Conservation (phyloP, 53 echinoderm and acorn worm species). For the Astropecten irregularis region DNA sequence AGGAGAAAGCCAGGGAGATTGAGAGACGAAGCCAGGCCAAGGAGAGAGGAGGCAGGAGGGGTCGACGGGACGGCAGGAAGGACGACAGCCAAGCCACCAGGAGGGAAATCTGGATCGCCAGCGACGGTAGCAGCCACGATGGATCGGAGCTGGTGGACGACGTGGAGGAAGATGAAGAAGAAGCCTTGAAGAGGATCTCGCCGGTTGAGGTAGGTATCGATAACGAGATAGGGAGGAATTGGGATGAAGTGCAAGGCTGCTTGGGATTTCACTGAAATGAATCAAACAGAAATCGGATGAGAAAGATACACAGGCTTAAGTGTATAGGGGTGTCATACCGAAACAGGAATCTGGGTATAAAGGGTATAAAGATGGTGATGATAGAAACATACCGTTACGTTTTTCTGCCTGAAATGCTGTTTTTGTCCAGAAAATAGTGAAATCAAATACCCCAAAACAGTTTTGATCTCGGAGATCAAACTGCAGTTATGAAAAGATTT, state of each 20-base stretch:
- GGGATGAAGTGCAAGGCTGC: background rate
- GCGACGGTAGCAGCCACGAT: conserved; percentile 76
- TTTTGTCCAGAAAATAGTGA: too few species aligned
- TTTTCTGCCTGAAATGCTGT: too few species aligned
- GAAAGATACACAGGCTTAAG: too few species aligned
- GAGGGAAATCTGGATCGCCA: conserved; percentile 87
- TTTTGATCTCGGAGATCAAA: too few species aligned
- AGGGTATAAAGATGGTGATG: too few species aligned
- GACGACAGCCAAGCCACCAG: conserved; percentile 55
- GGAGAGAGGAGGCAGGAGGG: conserved; percentile 41
- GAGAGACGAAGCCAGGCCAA: conserved; percentile 15
- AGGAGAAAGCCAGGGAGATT: conserved; percentile 53
- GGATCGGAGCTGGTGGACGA: conserved; percentile 57
- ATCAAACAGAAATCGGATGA: too few species aligned
- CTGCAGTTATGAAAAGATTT: too few species aligned
- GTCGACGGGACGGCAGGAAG: conserved; percentile 36
- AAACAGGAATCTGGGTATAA: too few species aligned
- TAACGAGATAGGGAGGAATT: background rate
- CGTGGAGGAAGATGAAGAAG: conserved; percentile 62
- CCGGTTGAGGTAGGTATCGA: conserved; percentile 79
- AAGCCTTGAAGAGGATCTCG: conserved; percentile 50
- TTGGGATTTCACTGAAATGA: too few species aligned
- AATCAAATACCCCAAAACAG: too few species aligned
- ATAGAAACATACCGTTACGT: too few species aligned
- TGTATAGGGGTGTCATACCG: too few species aligned